Evolutionary conservation across 2,113 vertebrate genomes (phyloP), one percentile per base, ranked within the genome.

Genomic region (Eretmodus cyanostictus): DNA sequence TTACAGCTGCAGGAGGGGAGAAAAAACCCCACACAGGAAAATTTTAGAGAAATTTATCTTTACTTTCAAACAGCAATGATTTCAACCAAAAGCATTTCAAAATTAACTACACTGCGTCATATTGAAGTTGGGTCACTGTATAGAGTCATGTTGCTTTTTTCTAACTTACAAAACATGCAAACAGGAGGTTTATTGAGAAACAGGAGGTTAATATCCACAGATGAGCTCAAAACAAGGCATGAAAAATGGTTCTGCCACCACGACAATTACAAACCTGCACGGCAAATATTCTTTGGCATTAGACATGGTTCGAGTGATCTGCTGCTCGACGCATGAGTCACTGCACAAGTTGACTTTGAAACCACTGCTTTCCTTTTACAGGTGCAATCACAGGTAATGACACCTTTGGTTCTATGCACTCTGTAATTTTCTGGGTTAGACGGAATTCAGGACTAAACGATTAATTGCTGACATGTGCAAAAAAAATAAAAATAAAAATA

Each of bases 361-460:
- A 89, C 47, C 22, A 22, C 71, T 27, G 49, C 49, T 34, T 66
- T 81, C 19, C 10, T 59, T 84, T 49, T 27, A 42, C 82, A 90
- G 86, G 83, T 86, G 83, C 53, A 82, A 81, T 42, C 19, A 42
- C 13, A 81, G 24, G 81, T 90, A 90, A 93, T 92, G 45, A 89
- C 54, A 87, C 83, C 34, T 88, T 86, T 85, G 82, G 38, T 84
- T 87, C 27, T 5, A 76, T 63, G 71, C 45, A 81, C 81, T 51
- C 84, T 88, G 73, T 93, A 81, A 93, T 93, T 95, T 87, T 80
- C 29, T 45, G 3, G 6, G 24, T 51, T 27, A 63, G 79, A 80
- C 3, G 31, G 55, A 45, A 19, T 8, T 53, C 34, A 45, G 79
- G 54, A 9, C 59, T 82, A 80, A 84, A 51, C 2, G 3, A 90